Evolutionary conservation across 2,113 vertebrate species (phyloP).

Genomic region (Scopus umbretta): DNA sequence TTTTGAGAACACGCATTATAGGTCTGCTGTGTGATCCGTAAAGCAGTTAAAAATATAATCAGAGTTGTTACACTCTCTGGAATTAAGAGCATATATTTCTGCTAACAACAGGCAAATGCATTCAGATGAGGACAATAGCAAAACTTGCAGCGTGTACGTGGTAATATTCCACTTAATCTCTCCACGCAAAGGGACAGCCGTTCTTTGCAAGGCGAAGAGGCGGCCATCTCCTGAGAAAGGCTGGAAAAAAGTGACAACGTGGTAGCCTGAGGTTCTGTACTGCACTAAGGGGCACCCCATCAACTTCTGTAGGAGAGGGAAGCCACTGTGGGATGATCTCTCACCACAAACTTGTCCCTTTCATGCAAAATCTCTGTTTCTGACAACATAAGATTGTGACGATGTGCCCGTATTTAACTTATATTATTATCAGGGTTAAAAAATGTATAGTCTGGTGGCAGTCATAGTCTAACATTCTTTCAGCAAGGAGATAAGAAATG

Average conservation of each 20-base stretch:
- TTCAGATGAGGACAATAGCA: background rate
- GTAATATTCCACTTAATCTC: background rate
- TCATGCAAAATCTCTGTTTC: background rate
- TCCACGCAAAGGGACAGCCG: background rate
- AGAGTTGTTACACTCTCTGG: background rate
- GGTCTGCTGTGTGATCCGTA: slow-evolving; percentile 8
- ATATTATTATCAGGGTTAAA: background rate
- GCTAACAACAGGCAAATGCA: background rate
- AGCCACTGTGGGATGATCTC: background rate
- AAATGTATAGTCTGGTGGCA: background rate
- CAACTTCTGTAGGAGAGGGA: accelerated
- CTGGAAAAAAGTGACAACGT: accelerated
- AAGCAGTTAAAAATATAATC: slow-evolving; percentile 51
- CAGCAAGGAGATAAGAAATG: background rate
- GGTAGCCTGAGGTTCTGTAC: background rate
- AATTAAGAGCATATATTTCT: slow-evolving; percentile 19
- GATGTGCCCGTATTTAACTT: background rate
- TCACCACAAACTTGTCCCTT: background rate
- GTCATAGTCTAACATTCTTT: background rate
- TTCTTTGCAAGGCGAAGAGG: background rate
- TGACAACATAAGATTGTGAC: background rate
- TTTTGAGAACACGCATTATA: slow-evolving; percentile 15
- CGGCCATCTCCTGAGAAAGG: background rate
- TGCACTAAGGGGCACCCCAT: background rate
- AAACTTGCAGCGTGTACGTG: background rate